These are phyloP conservation scores for Drosophila nigrodunni DNA, from an alignment of 1,140 invertebrate species.

Conservation along the genomic window DNA sequence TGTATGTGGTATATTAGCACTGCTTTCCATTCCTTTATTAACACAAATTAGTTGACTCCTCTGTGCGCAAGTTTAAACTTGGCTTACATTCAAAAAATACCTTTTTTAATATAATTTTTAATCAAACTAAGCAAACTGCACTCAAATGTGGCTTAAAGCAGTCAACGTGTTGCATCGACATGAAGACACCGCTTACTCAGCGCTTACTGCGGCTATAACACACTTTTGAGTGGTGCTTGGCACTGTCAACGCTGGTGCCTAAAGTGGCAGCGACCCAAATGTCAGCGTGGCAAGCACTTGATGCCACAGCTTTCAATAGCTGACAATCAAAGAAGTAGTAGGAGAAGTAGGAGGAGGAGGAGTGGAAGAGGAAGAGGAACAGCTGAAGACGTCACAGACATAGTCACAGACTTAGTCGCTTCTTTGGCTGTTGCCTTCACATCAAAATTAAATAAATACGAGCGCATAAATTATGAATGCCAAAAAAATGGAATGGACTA, in stretches of 20 bases:
- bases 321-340: neutral
- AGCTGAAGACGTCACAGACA: neutral
- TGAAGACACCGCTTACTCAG: neutral
- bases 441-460: conserved; percentile 75
- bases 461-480: conserved; percentile 66
- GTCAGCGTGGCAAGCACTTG: conserved; percentile 32
- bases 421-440: conserved; percentile 46
- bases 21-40: too few relatives aligned
- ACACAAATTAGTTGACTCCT: too few relatives aligned
- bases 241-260: neutral
- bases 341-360: neutral
- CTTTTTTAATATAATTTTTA: neutral
- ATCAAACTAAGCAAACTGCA: neutral
- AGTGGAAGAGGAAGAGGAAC: neutral
- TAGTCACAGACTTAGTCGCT: neutral
- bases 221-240: neutral
- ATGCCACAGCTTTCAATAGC: conserved; percentile 41
- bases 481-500: conserved; percentile 11
- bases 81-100: too few relatives aligned
- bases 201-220: too few relatives aligned
- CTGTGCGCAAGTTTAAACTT: neutral
- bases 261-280: conserved; percentile 39
- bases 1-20: too few relatives aligned
- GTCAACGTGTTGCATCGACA: conserved; percentile 1
- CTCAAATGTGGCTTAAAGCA: neutral